Conservation (phyloP, 2,888 invertebrate species). For the Acrobasis consociella region DNA sequence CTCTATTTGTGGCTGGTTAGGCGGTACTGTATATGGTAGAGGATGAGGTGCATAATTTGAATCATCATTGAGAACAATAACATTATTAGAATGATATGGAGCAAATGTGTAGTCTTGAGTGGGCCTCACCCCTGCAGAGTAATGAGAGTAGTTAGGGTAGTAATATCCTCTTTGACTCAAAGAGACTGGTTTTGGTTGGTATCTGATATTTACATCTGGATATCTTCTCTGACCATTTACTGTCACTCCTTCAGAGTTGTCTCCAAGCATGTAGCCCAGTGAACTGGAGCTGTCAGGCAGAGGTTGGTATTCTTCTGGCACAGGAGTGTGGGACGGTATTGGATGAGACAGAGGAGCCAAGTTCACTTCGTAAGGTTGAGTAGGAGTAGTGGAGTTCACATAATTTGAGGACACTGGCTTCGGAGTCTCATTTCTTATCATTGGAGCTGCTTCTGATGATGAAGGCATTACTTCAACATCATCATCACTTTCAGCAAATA, state of each 20-base stretch:
- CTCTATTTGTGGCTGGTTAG: slow-evolving; percentile 41
- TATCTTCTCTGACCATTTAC: slow-evolving; percentile 46
- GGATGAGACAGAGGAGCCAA: slow-evolving; percentile 57
- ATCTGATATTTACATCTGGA: slow-evolving; percentile 63
- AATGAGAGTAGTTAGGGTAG: slow-evolving; percentile 58
- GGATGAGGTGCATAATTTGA: slow-evolving; percentile 54
- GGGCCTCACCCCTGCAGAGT: slow-evolving; percentile 45
- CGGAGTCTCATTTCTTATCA: slow-evolving; percentile 35
- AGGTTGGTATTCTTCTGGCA: slow-evolving; percentile 77
- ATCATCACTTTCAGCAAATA: slow-evolving; percentile 86
- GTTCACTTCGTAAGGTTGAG: slow-evolving; percentile 59
- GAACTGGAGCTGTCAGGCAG: slow-evolving; percentile 73
- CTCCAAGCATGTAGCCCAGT: slow-evolving; percentile 56
- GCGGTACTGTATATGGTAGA: slow-evolving; percentile 50
- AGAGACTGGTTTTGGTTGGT: slow-evolving; percentile 65
- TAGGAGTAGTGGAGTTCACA: slow-evolving; percentile 64
- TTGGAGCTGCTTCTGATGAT: slow-evolving; percentile 42
- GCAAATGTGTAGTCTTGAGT: slow-evolving; percentile 50
- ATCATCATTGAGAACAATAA: slow-evolving; percentile 56
- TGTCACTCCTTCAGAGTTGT: slow-evolving; percentile 50
- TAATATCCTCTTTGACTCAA: slow-evolving; percentile 55
- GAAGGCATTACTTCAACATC: slow-evolving; percentile 77
- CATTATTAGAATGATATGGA: slow-evolving; percentile 57
- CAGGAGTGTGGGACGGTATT: slow-evolving; percentile 65
- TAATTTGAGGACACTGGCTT: slow-evolving; percentile 65